Evolutionary conservation across 1,140 invertebrate species (phyloP).

Genomic region (Dryas iulia): DNA sequence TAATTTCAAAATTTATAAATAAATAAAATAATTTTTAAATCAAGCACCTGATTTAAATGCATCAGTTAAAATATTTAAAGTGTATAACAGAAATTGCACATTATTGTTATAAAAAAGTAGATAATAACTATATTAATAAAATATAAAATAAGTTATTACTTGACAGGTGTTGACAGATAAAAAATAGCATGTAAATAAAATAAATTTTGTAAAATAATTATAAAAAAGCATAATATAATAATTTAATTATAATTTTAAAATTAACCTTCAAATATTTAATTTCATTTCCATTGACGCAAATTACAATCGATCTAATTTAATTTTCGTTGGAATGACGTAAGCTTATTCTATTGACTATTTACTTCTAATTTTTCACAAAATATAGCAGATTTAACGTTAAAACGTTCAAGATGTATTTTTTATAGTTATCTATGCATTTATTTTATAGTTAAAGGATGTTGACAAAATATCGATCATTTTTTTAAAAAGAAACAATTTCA

Average conservation of each 20-base stretch:
- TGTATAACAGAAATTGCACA: not conserved
- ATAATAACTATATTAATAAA: too few relatives aligned
- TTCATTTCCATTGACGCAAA: not conserved
- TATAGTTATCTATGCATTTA: not conserved
- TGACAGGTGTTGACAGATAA: not conserved
- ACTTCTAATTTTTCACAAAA: not conserved
- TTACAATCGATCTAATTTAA: not conserved
- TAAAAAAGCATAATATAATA: not conserved
- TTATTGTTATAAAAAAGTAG: not conserved
- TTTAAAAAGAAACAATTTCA: too few relatives aligned
- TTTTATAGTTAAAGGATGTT: not conserved
- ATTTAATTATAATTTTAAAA: not conserved
- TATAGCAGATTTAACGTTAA: not conserved
- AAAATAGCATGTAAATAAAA: not conserved
- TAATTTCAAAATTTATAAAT: not conserved
- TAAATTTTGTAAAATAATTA: not conserved
- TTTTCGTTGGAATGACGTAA: not conserved
- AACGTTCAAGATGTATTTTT: not conserved
- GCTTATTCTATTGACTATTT: not conserved
- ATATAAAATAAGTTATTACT: not conserved
- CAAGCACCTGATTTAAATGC: conserved; percentile 4
- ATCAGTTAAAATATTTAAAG: not conserved
- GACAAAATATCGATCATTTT: not conserved
- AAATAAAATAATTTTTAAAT: not conserved
- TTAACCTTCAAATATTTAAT: not conserved